These are phyloP conservation scores for Porites australiensis DNA, from an alignment of 64 coral and sea anemone genomes.

Conservation along the genomic window DNA sequence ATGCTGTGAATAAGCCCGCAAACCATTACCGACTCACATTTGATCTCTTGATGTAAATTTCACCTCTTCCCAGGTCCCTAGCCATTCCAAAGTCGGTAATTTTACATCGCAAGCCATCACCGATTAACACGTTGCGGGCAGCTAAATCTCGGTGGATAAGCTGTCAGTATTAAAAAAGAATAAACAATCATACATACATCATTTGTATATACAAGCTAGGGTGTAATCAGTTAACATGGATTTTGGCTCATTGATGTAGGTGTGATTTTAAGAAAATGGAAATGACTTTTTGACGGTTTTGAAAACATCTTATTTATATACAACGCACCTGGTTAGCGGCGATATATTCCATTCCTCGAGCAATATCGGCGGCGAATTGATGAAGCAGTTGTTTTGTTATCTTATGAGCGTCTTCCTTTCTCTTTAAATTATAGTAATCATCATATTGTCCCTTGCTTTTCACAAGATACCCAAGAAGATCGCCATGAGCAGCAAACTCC, in stretches of 20 bases:
- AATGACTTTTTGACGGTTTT: too few relatives aligned
- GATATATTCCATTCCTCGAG: conserved; percentile 36
- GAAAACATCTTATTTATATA: too few relatives aligned
- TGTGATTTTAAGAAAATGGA: too few relatives aligned
- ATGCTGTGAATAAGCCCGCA: too few relatives aligned
- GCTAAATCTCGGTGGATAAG: conserved; percentile 76
- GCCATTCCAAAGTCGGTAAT: conserved; percentile 89
- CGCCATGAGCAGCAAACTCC: conserved; percentile 32
- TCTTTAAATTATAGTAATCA: conserved; percentile 30
- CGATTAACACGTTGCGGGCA: conserved; percentile 66
- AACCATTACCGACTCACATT: not conserved
- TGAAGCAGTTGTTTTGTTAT: conserved; percentile 17
- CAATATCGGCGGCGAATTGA: conserved; percentile 19
- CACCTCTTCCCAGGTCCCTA: conserved; percentile 59
- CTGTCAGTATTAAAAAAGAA: not conserved
- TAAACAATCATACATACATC: too few relatives aligned
- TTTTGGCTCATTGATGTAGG: too few relatives aligned
- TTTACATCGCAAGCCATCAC: conserved; percentile 43
- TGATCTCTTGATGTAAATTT: conserved; percentile 67
- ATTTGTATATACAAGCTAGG: too few relatives aligned
- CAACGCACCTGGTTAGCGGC: not conserved
- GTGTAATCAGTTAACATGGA: too few relatives aligned
- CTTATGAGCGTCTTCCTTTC: not conserved
- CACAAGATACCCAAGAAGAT: conserved; percentile 26
- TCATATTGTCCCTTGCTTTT: conserved; percentile 36